A percentile compares a stretch with the other conserved stretches of the same genome.
Evolutionary conservation across 1,140 invertebrate species (phyloP).

Genomic region (Saccostrea echinata): DNA sequence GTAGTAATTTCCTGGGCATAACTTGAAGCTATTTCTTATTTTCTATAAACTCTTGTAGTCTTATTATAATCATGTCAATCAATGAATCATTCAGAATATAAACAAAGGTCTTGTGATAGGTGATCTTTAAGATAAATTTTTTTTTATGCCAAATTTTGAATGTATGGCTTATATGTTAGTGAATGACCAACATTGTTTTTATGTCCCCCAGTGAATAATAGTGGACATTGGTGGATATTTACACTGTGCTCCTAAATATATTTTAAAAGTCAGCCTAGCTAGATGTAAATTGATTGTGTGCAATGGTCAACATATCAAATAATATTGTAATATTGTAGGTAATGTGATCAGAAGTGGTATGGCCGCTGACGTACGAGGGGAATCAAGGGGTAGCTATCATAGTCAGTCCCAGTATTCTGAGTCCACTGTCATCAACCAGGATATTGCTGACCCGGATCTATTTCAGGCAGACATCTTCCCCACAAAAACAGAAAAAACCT

Average conservation of each 20-base stretch:
- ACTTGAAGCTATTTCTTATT: no score
- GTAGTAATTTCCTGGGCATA: no score
- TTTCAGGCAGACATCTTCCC: conserved; percentile 56
- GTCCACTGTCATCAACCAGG: conserved; percentile 69
- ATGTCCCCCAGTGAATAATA: no score
- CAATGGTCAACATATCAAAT: not conserved
- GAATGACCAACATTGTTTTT: no score
- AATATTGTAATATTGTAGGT: conserved; percentile 8
- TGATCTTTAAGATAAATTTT: no score
- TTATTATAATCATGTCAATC: no score
- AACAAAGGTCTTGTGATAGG: no score
- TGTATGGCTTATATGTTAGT: no score
- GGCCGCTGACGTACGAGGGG: conserved; percentile 62
- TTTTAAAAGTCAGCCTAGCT: not conserved
- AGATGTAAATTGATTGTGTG: not conserved
- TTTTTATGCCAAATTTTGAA: no score
- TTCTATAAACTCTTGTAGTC: no score
- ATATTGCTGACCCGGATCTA: conserved; percentile 61
- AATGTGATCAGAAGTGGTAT: not conserved
- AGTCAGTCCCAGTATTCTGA: conserved; percentile 66
- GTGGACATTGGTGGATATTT: not conserved
- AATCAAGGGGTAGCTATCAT: conserved; percentile 59
- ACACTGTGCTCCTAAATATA: not conserved
- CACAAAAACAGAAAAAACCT: conserved; percentile 41
- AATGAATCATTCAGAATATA: no score